Percentiles rank a stretch among this genome's conserved stretches.
Conservation (phyloP, 2,888 invertebrate genomes). For the Caprella mutica region DNA sequence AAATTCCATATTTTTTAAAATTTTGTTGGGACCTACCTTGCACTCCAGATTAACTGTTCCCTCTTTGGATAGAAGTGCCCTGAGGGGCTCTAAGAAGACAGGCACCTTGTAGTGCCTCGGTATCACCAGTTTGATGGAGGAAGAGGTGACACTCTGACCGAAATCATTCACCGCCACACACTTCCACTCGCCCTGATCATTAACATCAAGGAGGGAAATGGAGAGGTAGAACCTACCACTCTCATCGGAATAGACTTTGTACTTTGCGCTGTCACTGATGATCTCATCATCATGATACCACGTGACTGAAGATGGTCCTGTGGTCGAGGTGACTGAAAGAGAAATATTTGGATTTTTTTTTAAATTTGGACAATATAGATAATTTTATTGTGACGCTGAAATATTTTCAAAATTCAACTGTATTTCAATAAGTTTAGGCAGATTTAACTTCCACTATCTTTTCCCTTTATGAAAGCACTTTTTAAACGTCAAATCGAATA, state of each 20-base stretch:
- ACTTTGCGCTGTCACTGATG: constrained; percentile 55
- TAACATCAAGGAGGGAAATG: constrained; percentile 60
- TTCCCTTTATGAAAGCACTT: too few relatives aligned
- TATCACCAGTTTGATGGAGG: constrained; percentile 69
- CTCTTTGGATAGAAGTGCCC: constrained; percentile 74
- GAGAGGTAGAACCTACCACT: constrained; percentile 61
- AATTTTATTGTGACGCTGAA: too few relatives aligned
- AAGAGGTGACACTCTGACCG: constrained; percentile 76
- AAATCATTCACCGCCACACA: constrained; percentile 79
- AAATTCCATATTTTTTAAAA: too few relatives aligned
- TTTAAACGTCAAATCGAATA: too few relatives aligned
- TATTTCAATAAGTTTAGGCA: too few relatives aligned
- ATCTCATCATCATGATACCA: constrained; percentile 79
- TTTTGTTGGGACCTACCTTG: constrained; percentile 48
- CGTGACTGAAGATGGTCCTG: constrained; percentile 36
- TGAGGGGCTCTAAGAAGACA: constrained; percentile 68
- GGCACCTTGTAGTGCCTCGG: constrained; percentile 82
- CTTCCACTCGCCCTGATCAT: constrained; percentile 85
- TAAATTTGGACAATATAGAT: too few relatives aligned
- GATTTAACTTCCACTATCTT: too few relatives aligned
- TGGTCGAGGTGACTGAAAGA: constrained; percentile 52
- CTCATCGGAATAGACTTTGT: constrained; percentile 55
- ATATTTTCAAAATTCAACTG: too few relatives aligned
- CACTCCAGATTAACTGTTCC: constrained; percentile 84
- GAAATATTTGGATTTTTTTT: too few relatives aligned